phyloP scores from a whole-genome alignment of 2,113 vertebrate species.

The Psammodynastes pulverulentus region DNA sequence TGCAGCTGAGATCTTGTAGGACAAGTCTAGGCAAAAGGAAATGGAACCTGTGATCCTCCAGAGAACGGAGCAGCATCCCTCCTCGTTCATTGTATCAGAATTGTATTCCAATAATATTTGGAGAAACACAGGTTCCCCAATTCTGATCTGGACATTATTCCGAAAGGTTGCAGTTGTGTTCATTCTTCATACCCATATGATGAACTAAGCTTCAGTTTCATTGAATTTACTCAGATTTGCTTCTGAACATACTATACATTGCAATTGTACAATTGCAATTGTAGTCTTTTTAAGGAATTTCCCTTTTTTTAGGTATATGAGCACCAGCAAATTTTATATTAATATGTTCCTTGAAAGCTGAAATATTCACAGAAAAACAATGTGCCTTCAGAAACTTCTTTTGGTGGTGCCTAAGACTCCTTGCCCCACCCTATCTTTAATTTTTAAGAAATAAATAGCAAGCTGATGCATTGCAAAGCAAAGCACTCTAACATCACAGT shows the following conservation, averaged over 20 bases:
- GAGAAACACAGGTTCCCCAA: background rate
- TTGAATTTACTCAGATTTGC: background rate
- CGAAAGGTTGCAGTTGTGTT: background rate
- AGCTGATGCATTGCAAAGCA: background rate
- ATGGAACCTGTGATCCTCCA: background rate
- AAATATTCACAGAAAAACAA: background rate
- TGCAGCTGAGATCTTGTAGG: background rate
- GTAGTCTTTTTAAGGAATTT: background rate
- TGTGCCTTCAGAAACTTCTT: background rate
- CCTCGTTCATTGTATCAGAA: background rate
- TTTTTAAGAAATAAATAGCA: background rate
- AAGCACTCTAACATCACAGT: background rate
- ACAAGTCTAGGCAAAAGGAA: background rate
- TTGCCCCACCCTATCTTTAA: background rate
- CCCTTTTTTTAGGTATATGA: constrained; percentile 11
- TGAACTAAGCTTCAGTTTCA: background rate
- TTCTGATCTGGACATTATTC: background rate
- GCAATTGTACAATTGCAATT: background rate
- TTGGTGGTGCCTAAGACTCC: background rate
- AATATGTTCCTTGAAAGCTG: constrained; percentile 23
- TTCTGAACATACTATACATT: background rate
- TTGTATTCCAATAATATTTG: background rate
- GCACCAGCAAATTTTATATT: constrained; percentile 38
- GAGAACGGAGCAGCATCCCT: background rate
- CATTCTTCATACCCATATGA: background rate